A percentile compares a stretch with the other conserved stretches of the same genome.
Conservation (phyloP, 2,113 vertebrate species). For the Malurus elegans region DNA sequence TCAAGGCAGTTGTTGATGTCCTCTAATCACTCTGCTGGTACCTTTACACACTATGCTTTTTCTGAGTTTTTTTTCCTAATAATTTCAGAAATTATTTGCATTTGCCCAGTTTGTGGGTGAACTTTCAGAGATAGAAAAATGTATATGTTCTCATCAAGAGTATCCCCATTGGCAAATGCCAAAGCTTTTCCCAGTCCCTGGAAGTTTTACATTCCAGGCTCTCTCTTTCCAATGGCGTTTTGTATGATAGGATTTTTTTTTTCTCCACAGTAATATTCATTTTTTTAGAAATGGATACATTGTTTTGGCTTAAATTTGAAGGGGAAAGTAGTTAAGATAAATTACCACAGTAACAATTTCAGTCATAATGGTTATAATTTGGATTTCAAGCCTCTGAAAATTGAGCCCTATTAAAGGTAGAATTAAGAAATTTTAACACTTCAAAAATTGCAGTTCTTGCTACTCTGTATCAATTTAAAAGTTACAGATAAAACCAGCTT, state of each 20-base stretch:
- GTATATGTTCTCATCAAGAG: neutral
- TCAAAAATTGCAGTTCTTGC: neutral
- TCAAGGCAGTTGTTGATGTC: neutral
- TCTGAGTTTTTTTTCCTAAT: neutral
- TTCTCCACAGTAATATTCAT: fast-evolving
- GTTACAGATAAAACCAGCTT: neutral
- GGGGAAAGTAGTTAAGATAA: neutral
- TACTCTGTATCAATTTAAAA: neutral
- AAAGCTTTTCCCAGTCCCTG: neutral
- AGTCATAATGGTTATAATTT: neutral
- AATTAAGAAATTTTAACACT: neutral
- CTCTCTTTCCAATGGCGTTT: neutral
- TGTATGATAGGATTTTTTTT: neutral
- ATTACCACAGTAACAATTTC: neutral
- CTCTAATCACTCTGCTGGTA: neutral
- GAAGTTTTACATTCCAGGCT: neutral
- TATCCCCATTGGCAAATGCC: neutral
- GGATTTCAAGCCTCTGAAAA: neutral
- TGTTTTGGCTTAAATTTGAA: neutral
- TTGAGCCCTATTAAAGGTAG: neutral
- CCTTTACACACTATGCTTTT: neutral
- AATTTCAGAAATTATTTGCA: neutral
- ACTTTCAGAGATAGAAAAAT: neutral
- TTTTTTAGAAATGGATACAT: neutral
- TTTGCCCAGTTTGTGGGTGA: neutral